Evolutionary conservation across 2,797 vertebrate species (phyloP).

Genomic region (Lagorchestes hirsutus): DNA sequence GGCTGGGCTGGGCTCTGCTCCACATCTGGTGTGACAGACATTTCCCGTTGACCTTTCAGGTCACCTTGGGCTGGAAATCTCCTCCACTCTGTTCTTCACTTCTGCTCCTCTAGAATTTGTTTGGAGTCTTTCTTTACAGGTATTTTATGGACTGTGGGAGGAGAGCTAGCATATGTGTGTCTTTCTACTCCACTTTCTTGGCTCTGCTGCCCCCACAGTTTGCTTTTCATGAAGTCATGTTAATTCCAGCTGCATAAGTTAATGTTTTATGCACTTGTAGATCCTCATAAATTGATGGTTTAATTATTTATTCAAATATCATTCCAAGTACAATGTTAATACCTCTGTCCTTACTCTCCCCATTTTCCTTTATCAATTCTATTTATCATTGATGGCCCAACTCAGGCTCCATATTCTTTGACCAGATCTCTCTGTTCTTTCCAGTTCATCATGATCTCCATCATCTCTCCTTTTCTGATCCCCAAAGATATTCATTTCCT

Average conservation of each 20-base stretch:
- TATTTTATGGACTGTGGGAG: too few species aligned
- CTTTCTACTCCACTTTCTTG: too few species aligned
- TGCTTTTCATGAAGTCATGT: not conserved
- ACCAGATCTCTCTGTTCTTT: not conserved
- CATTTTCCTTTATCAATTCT: not conserved
- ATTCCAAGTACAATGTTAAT: not conserved
- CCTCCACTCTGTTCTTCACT: too few species aligned
- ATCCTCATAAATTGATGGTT: not conserved
- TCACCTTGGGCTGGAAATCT: too few species aligned
- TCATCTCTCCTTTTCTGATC: not conserved
- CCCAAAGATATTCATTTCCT: not conserved
- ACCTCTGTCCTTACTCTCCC: not conserved
- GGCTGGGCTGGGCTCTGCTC: too few species aligned
- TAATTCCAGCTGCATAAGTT: not conserved
- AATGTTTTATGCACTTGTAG: not conserved
- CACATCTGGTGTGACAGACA: too few species aligned
- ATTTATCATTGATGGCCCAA: not conserved
- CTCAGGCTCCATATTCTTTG: not conserved
- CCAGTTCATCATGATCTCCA: not conserved
- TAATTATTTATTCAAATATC: not conserved
- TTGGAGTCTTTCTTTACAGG: too few species aligned
- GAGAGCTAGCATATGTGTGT: too few species aligned
- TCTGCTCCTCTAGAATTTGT: too few species aligned
- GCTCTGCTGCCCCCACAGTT: not conserved
- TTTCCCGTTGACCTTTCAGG: too few species aligned